Evolutionary conservation across 2,888 invertebrate genomes (phyloP), one percentile per base, ranked within the genome.

Genomic region (Flexamia atlantica): DNA sequence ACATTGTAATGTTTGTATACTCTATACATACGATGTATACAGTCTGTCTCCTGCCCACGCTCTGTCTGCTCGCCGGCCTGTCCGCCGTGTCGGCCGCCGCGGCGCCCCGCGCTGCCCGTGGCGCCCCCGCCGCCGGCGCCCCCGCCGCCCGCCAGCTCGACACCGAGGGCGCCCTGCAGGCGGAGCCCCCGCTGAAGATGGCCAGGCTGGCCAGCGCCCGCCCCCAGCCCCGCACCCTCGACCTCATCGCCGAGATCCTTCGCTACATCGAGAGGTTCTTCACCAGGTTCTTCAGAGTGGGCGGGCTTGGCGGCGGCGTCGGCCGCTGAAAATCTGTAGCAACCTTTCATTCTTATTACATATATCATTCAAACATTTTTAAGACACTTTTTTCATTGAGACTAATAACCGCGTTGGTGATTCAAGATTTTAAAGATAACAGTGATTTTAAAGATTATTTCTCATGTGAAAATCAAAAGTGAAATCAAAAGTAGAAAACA

Each of bases 181-280:
- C 20, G 20, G 70, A 70, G 36, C 5, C 40, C 4, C 40, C 40
- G 23, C 9, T 70, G 20, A 70, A 32, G 68, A 70, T 70, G 70
- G 40, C 70, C 4, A 2, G 70, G 0, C 23, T 28, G 4, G 32
- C 70, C 2, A n/a, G 30, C 64, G 28, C 1, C 14, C 28, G 64
- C 7, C 36, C 70, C 36, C 70, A 70, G 12, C 70, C 70, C 17
- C 70, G 70, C 10, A 40, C 36, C 36, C 20, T 70, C 20, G 70
- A 70, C 70, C 40, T 70, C 2, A 40, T 70, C 40, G 70, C 36
- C n/a, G 36, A 40, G 20, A n/a, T 70, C 20, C 4, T 70, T 23
- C 70, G 40, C n/a, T 40, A 36, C 40, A 20, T 70, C 40, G 70
- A 70, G 40, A 36, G 70, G 40, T 40, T 70, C 40, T n/a, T 36